Evolutionary conservation across 2,113 vertebrate genomes (phyloP), one percentile per base, ranked within the genome.

Genomic region (Anolis sagrei): DNA sequence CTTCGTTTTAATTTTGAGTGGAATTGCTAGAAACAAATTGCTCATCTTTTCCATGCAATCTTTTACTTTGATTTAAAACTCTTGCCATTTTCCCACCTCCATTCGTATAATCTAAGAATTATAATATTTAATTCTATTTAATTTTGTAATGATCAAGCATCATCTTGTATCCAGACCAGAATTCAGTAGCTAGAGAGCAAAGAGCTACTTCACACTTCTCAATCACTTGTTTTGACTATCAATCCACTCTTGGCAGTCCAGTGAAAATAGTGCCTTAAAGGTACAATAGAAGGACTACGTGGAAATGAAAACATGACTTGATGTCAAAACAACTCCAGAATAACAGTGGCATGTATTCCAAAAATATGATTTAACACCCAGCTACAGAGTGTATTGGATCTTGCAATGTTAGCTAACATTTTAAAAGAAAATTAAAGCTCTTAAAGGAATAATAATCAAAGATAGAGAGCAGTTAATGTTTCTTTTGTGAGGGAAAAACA

Each of bases 11-110:
- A 51, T 34, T 4, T 66, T 48, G 29, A 75, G 32, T 51, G 1
- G 84, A 75, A 74, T 58, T 78, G 70, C 21, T 72, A 58, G 83
- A 58, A 81, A 66, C 48, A 54, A 62, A 83, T 74, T 88, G 10
- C 81, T 32, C 69, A 66, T 78, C 77, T 80, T 86, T 76, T 79
- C 36, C 36, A 19, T 69, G 9, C 39, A 77, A 54, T n/a, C 51
- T 74, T 36, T 39, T 62, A 78, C 7, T 27, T 36, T 61, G 62
- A 62, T 77, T 54, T 58, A 32, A 36, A 79, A 29, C 29, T 39
- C 1, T 34, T 39, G 13, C 13, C 36, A 7, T 25, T 36, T 49
- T 39, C 39, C 61, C 78, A 44, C 44, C 36, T 62, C 61, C 19
- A 23, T 32, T 39, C 21, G 3, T 48, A n/a, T 25, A 18, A 64